phyloP scores from a whole-genome alignment of 2,888 invertebrate genomes.

The Mythimna lalbum region DNA sequence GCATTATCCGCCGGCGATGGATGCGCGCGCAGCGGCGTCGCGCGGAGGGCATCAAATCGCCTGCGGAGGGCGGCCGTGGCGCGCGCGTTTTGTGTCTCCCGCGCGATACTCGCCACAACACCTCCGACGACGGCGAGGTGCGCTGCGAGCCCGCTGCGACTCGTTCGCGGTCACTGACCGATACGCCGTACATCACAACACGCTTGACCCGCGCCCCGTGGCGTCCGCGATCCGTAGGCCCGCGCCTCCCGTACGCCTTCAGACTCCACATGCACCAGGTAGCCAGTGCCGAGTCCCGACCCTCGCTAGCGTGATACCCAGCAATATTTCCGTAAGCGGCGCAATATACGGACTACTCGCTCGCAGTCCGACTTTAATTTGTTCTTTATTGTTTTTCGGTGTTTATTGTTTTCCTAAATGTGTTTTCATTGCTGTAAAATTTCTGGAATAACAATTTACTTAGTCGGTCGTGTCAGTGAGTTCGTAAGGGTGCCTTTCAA shows the following conservation, averaged over 20 bases:
- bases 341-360: conserved; percentile 76
- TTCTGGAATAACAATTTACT: conserved; percentile 72
- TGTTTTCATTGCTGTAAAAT: conserved; percentile 79
- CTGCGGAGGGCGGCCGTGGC: conserved; percentile 87
- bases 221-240: conserved; percentile 61
- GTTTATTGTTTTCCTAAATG: conserved; percentile 87
- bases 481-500: conserved; percentile 65
- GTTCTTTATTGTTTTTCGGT: conserved; percentile 87
- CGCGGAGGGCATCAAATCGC: conserved; percentile 89
- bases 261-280: conserved; percentile 74
- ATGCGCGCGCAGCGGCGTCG: conserved; percentile 89
- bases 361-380: conserved; percentile 85
- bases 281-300: conserved; percentile 74
- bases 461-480: conserved; percentile 67
- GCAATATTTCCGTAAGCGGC: conserved; percentile 81
- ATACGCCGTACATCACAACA: conserved; percentile 72
- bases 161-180: conserved; percentile 85
- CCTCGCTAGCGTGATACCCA: conserved; percentile 84
- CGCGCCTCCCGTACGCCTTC: conserved; percentile 62
- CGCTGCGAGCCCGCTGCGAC: conserved; percentile 73
- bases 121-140: conserved; percentile 80
- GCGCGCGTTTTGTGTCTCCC: conserved; percentile 83
- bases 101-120: conserved; percentile 80
- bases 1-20: conserved; percentile 83
- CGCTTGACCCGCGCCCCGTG: conserved; percentile 69